A percentile compares a stretch with the other conserved stretches of the same genome.
Conservation (phyloP, 2,888 invertebrate genomes). For the Graphium colonna region DNA sequence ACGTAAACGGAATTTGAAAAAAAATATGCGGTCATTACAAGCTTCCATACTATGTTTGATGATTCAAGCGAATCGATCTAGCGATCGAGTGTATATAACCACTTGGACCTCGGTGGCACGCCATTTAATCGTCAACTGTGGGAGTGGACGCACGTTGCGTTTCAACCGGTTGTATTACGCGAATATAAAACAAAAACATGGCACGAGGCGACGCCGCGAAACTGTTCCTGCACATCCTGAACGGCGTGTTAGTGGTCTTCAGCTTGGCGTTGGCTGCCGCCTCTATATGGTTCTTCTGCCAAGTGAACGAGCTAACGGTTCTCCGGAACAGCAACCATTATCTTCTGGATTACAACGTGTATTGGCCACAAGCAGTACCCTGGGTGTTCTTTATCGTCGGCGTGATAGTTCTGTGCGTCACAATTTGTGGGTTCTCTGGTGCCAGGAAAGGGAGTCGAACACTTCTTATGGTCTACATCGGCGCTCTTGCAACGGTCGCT, state of each 20-base stretch:
- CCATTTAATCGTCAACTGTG: constrained; percentile 49
- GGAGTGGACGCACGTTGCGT: constrained; percentile 30
- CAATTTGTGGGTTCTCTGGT: constrained; percentile 58
- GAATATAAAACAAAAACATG: constrained; percentile 29
- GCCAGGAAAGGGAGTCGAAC: constrained; percentile 50
- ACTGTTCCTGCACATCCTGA: constrained; percentile 45
- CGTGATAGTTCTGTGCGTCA: constrained; percentile 50
- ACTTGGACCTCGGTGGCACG: constrained; percentile 33
- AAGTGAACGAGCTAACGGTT: constrained; percentile 51
- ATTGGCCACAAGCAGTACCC: constrained; percentile 69
- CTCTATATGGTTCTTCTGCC: constrained; percentile 61
- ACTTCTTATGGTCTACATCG: constrained; percentile 46
- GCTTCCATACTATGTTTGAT: neutral
- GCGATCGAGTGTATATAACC: constrained; percentile 41
- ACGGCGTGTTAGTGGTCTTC: constrained; percentile 48
- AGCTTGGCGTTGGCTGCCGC: constrained; percentile 49
- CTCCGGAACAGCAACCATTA: constrained; percentile 64
- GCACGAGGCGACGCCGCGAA: constrained; percentile 32
- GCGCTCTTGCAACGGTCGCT: constrained; percentile 45
- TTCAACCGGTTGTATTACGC: constrained; percentile 4
- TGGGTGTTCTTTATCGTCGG: constrained; percentile 65
- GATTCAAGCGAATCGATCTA: constrained; percentile 23
- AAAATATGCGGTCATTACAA: constrained; percentile 8
- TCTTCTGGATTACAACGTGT: constrained; percentile 62
- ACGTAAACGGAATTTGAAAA: constrained; percentile 15